Conservation (phyloP, 2,888 invertebrate species). For the Perithous albicinctus region DNA sequence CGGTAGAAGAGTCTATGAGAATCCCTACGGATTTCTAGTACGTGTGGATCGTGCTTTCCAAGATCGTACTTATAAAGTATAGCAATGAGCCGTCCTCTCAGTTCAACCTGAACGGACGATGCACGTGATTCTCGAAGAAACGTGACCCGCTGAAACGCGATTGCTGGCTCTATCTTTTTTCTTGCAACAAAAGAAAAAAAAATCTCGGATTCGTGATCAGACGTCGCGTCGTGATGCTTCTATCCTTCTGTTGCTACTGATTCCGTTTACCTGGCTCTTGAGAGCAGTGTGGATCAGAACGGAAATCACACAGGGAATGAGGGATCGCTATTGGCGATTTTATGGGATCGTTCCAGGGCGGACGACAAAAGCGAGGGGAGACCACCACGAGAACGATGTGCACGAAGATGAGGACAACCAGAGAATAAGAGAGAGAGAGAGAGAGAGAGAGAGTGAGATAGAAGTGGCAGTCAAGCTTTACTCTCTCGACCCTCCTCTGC, state of each 20-base stretch:
- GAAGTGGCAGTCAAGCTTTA: slow-evolving; percentile 29
- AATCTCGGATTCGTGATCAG: slow-evolving; percentile 48
- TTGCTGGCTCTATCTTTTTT: slow-evolving; percentile 24
- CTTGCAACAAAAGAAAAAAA: slow-evolving; percentile 12
- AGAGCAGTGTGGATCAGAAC: slow-evolving; percentile 19
- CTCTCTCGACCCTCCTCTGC: slow-evolving; percentile 33
- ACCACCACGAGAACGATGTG: slow-evolving; percentile 34
- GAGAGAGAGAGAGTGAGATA: slow-evolving; percentile 2
- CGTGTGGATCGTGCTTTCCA: background rate
- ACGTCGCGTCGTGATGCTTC: slow-evolving; percentile 22
- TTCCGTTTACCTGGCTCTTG: slow-evolving; percentile 38
- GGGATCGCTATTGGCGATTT: slow-evolving; percentile 53
- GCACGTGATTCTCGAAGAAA: slow-evolving; percentile 43
- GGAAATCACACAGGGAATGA: slow-evolving; percentile 30
- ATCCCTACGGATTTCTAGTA: background rate
- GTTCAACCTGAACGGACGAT: slow-evolving; percentile 35
- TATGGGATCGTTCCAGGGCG: slow-evolving; percentile 58
- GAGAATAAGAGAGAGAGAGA: background rate
- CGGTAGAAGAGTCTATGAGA: background rate
- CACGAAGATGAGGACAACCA: slow-evolving; percentile 28
- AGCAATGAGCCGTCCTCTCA: slow-evolving; percentile 11
- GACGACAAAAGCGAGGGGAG: slow-evolving; percentile 45
- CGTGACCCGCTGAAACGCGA: slow-evolving; percentile 36
- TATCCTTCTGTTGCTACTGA: slow-evolving; percentile 9
- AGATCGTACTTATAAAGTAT: background rate